A percentile compares a stretch with the other conserved stretches of the same genome.
Conservation (phyloP, 2,888 invertebrate genomes). For the Torymus texanus region DNA sequence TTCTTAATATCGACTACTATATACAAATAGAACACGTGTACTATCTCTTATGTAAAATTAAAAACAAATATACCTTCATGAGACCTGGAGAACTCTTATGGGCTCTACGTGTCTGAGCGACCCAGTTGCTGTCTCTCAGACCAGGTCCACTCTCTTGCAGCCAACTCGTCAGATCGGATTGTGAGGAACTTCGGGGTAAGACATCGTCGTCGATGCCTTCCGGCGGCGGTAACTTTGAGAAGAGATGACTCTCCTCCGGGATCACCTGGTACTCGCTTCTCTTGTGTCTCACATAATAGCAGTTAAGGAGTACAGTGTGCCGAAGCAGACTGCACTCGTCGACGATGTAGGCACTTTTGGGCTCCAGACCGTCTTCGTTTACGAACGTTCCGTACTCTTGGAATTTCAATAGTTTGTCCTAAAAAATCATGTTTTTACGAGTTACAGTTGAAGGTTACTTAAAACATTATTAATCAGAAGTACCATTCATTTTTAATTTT, state of each 20-base stretch:
- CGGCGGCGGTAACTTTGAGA: slow-evolving; percentile 66
- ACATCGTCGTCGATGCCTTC: slow-evolving; percentile 38
- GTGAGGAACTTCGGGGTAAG: slow-evolving; percentile 34
- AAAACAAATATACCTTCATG: slow-evolving; percentile 63
- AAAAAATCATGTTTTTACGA: slow-evolving; percentile 1
- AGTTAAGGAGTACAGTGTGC: slow-evolving; percentile 66
- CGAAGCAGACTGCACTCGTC: slow-evolving; percentile 68
- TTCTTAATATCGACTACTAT: too few relatives aligned
- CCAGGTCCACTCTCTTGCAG: slow-evolving; percentile 66
- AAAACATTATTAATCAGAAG: too few relatives aligned
- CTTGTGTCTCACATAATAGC: slow-evolving; percentile 64
- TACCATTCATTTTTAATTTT: too few relatives aligned
- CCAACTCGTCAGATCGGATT: slow-evolving; percentile 57
- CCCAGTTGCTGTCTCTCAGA: slow-evolving; percentile 68
- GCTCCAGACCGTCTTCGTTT: slow-evolving; percentile 48
- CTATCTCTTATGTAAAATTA: slow-evolving; percentile 5
- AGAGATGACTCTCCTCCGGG: slow-evolving; percentile 65
- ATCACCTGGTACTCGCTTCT: background rate
- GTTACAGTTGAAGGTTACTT: too few relatives aligned
- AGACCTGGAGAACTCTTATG: slow-evolving; percentile 64
- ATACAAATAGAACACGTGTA: background rate
- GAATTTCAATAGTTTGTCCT: slow-evolving; percentile 67
- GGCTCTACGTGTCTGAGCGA: slow-evolving; percentile 66
- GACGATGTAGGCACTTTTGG: slow-evolving; percentile 60
- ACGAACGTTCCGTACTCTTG: slow-evolving; percentile 60